Base-by-base conservation (phyloP, 2,888 invertebrate genomes). In the Ptilodon capucinus region DNA sequence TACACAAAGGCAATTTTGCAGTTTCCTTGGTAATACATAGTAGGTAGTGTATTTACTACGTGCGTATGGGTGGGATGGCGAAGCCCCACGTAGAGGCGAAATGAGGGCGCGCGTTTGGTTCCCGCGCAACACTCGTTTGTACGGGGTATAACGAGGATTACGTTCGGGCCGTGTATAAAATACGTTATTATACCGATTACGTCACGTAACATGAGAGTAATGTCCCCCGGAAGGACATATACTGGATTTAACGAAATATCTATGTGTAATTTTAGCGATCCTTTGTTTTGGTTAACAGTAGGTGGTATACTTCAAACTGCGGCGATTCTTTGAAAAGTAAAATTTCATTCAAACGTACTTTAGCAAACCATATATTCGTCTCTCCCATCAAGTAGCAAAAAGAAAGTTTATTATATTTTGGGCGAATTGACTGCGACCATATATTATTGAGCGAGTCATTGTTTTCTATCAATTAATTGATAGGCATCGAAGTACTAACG, bases 1-100 rank as follows among this genome's bases (percentile, higher is more conserved):
- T 21, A 28, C n/a, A n/a, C 28, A 8, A 28, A n/a, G 11, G n/a
- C n/a, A 11, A 28, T n/a, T n/a, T 28, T 4, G 11, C 25, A 11
- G 25, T 28, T 28, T 23, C 3, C 11, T n/a, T 28, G 4, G n/a
- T 2, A 3, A 8, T n/a, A 28, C n/a, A n/a, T n/a, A n/a, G n/a
- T 11, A 28, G 11, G n/a, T 28, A 28, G 8, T n/a, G 7, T 23
- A 23, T 8, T 25, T 35, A 51, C 30, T 64, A 64, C 58, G 52
- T 54, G 56, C 49, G 53, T 59, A 41, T 50, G 21, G 21, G 51
- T 48, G 19, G 44, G 50, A 42, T 28, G 51, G 28, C 42, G 50
- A 84, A 81, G 76, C 79, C 80, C 76, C 78, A 75, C 77, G 74
- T 70, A 71, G 66, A 58, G 65, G 55, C 60, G 66, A 71, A 82